Conservation (phyloP, 2,113 vertebrate genomes). For the Noctilio leporinus region DNA sequence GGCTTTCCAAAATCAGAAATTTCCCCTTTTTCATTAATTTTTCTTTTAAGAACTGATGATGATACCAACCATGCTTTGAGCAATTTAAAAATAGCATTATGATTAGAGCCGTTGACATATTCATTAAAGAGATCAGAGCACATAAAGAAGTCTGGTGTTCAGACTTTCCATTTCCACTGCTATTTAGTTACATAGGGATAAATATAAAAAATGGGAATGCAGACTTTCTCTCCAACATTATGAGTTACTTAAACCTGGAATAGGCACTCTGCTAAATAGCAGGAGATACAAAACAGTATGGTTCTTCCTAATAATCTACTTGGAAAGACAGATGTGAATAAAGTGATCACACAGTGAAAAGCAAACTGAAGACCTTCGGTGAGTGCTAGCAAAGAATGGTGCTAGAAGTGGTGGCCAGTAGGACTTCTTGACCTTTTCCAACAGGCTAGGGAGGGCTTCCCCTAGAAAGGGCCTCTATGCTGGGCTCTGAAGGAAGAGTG, state of each 20-base stretch:
- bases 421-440: neutral
- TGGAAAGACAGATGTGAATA: neutral
- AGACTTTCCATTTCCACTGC: neutral
- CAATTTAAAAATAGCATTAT: neutral
- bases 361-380: neutral
- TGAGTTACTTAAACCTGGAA: neutral
- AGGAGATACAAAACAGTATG: neutral
- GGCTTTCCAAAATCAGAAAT: constrained; percentile 49
- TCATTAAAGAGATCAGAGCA: constrained; percentile 13
- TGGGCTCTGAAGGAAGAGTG: neutral
- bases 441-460: neutral
- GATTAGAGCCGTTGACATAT: neutral
- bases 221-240: neutral
- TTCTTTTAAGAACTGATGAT: constrained; percentile 19
- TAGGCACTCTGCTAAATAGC: neutral
- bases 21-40: constrained; percentile 38
- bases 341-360: neutral
- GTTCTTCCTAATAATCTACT: neutral
- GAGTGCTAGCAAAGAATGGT: neutral
- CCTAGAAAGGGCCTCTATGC: neutral
- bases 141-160: neutral
- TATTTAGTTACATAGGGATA: neutral
- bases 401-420: neutral
- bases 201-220: neutral
- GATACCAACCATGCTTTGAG: neutral